A percentile compares a stretch with the other conserved stretches of the same genome.
These are phyloP conservation scores for Hypolimnas misippus DNA, from an alignment of 2,888 invertebrate species.

Conservation along the genomic window DNA sequence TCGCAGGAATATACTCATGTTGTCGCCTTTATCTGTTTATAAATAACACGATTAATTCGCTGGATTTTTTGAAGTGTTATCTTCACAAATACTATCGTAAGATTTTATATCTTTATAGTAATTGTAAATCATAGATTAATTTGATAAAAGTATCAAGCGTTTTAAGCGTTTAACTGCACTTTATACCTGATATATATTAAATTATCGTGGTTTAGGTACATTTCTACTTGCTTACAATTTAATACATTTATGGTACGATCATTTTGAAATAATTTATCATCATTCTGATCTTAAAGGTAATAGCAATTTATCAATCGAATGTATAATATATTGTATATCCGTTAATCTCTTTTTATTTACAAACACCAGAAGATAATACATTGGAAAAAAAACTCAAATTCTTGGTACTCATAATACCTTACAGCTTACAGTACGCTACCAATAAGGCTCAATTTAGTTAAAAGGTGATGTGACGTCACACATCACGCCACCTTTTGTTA, in stretches of 20 bases:
- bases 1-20: constrained; percentile 21
- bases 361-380: constrained; percentile 11
- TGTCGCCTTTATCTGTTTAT: constrained; percentile 4
- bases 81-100: constrained; percentile 29
- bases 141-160: not conserved
- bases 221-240: not conserved
- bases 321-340: constrained; percentile 1
- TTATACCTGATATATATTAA: not conserved
- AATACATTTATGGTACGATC: not conserved
- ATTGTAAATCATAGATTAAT: constrained; percentile 30
- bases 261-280: not conserved
- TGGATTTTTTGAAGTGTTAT: constrained; percentile 25
- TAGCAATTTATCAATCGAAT: not conserved
- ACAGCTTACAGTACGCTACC: constrained; percentile 49
- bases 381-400: constrained; percentile 23
- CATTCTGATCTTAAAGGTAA: not conserved
- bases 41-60: constrained; percentile 8
- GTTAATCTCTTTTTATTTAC: constrained; percentile 19
- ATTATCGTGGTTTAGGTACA: not conserved
- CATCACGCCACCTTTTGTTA: constrained; percentile 84
- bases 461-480: constrained; percentile 81
- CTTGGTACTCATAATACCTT: constrained; percentile 27
- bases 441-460: constrained; percentile 67
- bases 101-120: constrained; percentile 33
- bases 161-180: not conserved